Conservation (phyloP, 2,113 vertebrate species). For the human (Homo sapiens) region DNA sequence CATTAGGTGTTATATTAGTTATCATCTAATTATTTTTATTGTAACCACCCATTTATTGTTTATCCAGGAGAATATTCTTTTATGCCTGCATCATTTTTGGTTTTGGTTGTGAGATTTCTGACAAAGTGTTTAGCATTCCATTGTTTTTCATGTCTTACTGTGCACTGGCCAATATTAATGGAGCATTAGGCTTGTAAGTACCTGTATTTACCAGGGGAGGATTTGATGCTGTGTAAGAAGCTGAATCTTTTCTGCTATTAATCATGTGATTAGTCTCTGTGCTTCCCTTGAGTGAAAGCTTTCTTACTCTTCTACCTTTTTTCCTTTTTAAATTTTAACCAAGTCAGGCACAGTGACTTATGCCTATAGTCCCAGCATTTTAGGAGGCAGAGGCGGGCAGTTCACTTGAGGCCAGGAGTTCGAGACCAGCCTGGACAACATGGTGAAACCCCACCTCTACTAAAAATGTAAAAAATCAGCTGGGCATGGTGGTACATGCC, state of each 20-base stretch:
- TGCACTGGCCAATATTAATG: background rate
- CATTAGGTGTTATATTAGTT: background rate
- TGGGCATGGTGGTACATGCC: too few relatives aligned
- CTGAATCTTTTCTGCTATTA: background rate
- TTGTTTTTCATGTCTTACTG: background rate
- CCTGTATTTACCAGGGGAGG: background rate
- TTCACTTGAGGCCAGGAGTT: too few relatives aligned
- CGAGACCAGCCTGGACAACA: too few relatives aligned
- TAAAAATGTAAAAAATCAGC: too few relatives aligned
- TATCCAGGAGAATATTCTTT: background rate
- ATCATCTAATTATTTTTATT: background rate
- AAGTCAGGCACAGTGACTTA: background rate
- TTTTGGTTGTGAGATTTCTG: slow-evolving; percentile 16
- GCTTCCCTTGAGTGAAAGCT: background rate
- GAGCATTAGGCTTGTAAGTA: background rate
- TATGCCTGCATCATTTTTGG: background rate
- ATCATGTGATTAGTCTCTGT: background rate
- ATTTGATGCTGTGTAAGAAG: background rate
- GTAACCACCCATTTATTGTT: background rate
- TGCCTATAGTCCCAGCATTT: too few relatives aligned
- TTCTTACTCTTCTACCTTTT: background rate
- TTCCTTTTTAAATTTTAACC: background rate
- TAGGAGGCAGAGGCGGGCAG: too few relatives aligned
- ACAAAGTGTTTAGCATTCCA: background rate
- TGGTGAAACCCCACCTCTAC: too few relatives aligned